Evolutionary conservation across 2,797 vertebrate species (phyloP).

Genomic region (Fratercula arctica): DNA sequence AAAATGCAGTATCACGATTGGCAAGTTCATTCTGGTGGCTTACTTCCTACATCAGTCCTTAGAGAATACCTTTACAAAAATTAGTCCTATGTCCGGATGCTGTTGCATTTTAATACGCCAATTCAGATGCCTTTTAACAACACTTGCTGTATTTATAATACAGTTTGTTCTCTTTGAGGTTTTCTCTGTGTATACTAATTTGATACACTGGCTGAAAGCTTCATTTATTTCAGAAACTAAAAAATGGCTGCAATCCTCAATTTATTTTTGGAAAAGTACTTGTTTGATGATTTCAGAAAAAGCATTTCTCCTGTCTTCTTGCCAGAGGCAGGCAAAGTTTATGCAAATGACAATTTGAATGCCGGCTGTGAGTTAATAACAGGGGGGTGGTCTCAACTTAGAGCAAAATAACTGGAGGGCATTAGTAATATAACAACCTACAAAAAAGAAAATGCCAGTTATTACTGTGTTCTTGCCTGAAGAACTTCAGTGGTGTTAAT

Average conservation of each 20-base stretch:
- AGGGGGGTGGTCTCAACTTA: neutral
- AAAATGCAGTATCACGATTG: neutral
- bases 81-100: neutral
- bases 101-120: neutral
- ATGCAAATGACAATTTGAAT: conserved; percentile 43
- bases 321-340: conserved; percentile 31
- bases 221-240: conserved; percentile 16
- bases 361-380: conserved; percentile 23
- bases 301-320: neutral
- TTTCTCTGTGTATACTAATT: neutral
- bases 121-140: conserved; percentile 30
- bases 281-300: conserved; percentile 42
- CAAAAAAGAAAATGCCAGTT: conserved; percentile 22
- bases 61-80: neutral
- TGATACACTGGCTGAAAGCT: neutral
- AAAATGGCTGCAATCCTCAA: neutral
- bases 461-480: conserved; percentile 22
- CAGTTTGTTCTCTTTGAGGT: neutral
- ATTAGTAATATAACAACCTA: neutral
- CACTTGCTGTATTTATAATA: conserved; percentile 12
- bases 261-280: conserved; percentile 39
- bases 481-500: conserved; percentile 20
- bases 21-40: neutral
- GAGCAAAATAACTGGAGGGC: conserved; percentile 24
- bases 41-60: neutral